Base-by-base conservation (phyloP, 2,797 vertebrate genomes). In the Acrossocheilus fasciatus region DNA sequence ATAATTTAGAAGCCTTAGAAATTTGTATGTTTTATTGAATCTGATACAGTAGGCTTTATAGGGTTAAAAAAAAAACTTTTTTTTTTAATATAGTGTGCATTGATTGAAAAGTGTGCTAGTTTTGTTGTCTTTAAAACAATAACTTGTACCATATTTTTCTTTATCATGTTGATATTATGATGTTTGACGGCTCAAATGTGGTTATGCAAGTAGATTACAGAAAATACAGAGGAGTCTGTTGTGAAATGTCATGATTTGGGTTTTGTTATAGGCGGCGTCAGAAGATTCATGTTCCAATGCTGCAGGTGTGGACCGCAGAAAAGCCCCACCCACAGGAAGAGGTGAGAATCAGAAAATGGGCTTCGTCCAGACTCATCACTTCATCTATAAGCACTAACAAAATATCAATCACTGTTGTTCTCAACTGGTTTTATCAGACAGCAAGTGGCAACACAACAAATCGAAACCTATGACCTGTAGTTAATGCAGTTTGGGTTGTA, bases 281-380 rank as follows among this genome's bases (percentile, higher is more conserved):
- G 80, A 99, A 99, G 94, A 97, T 95, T 59, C 98, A 99, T 0
- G 96, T 99, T 7, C 94, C 96, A 47, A 98, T 99, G 97, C 94
- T 99, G 30, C 98, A 99, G 86, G 97, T 99, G 57, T 99, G 98
- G 98, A 97, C 97, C 0, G 97, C 97, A 84, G 98, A 99, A 89
- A 98, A 99, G 87, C 98, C 98, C 64, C 98, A 99, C 90, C 97
- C 96, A 66, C 98, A 99, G 70, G 98, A 99, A 92, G 98, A 99
- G 96, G 98, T 99, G 90, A 96, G 90, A 57, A 14, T 54, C 11
- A 10, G 8, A 8, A 18, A 17, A 14, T 41, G 6, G 15, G 34
- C 73, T 66, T 82, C 34, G 41, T 73, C 69, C 3, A 72, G 34
- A 11, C 23, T 12, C 0, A 17, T 41, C 7, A 83, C 17, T 15